Evolutionary conservation across 1,140 invertebrate species (phyloP), one percentile per base, ranked within the genome.

Genomic region (Hyphantria cunea): DNA sequence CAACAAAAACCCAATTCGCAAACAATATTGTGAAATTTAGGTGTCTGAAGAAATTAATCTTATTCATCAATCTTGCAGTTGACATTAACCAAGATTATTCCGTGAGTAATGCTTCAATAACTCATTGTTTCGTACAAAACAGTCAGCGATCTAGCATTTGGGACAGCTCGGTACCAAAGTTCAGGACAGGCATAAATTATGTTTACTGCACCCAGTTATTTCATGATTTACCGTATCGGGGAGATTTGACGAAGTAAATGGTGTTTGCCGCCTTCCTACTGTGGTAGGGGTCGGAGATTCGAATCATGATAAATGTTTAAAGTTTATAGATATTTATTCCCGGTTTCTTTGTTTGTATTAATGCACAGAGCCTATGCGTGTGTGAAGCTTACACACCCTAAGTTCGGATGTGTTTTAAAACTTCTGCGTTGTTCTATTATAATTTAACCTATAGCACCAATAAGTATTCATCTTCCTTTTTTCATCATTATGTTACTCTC

Each of bases 101-200:
- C 52, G 62, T 66, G 61, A 72, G 71, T 74, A 74, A 72, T 66
- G 55, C 55, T 44, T 63, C 65, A 73, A 75, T 76, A 72, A 74
- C 56, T 73, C 74, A 81, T 76, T 81, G 74, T 81, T 73, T 71
- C 62, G 41, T 70, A 64, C 61, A 60, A 71, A 64, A 72, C 68
- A 66, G 60, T 17, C 12, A 52, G 68, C 62, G 49, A 53, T 71
- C 56, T 76, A 73, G 59, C 66, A 78, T 77, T 79, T 66, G 64
- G 49, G 45, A 68, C 64, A 68, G 42, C 66, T 73, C 67, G 17
- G 55, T 49, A 41, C 34, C 39, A 81, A 78, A 81, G 76, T 76
- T 78, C 76, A 81, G 65, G 52, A 70, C 60, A 72, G 45, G 62
- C 66, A 70, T 78, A 78, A 72, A 76, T 76, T 67, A 59, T 49